These are phyloP conservation scores for Armadillidium nasatum DNA, from an alignment of 1,140 invertebrate species.

Conservation along the genomic window DNA sequence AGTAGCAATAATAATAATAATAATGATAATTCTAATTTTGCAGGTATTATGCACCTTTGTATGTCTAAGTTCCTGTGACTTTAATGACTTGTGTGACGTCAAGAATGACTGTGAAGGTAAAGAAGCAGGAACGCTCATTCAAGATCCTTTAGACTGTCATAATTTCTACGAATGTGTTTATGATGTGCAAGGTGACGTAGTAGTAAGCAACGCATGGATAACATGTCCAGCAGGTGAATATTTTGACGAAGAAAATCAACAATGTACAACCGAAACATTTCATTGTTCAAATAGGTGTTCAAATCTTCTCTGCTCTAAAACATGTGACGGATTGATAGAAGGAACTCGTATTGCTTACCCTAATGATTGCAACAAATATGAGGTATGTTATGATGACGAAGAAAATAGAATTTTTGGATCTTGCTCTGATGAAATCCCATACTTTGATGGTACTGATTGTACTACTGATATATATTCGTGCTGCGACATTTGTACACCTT, in stretches of 20 bases:
- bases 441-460: neutral
- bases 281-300: neutral
- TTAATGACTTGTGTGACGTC: neutral
- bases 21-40: no score
- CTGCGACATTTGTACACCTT: neutral
- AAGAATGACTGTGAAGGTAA: neutral
- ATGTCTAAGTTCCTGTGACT: no score
- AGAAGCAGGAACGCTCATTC: neutral
- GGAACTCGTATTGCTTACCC: neutral
- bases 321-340: neutral
- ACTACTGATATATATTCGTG: neutral
- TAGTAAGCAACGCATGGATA: neutral
- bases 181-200: neutral
- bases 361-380: neutral
- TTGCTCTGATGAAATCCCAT: neutral
- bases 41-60: no score
- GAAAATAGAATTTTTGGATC: neutral
- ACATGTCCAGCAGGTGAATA: neutral
- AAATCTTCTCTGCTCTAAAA: neutral
- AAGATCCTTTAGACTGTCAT: neutral
- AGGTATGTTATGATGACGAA: neutral
- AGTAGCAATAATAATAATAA: no score
- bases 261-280: neutral
- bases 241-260: neutral
- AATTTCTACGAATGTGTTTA: neutral